These are phyloP conservation scores for Dendrolimus pini DNA, from an alignment of 2,888 invertebrate species.

Conservation along the genomic window DNA sequence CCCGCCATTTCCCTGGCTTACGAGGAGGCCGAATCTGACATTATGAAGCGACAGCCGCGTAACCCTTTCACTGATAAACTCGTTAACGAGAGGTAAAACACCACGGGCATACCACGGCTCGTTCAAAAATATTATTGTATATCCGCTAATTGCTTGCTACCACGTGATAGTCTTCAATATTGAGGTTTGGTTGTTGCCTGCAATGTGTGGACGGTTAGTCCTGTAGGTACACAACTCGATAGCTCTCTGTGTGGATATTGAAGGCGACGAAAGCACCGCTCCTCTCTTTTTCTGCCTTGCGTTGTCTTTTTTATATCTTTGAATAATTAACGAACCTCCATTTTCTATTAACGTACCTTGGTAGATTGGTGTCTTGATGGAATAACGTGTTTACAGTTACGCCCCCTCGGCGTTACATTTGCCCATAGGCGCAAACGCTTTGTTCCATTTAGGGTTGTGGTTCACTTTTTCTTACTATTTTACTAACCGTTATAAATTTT, in stretches of 20 bases:
- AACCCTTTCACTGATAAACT: constrained; percentile 98
- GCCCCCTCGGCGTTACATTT: constrained; percentile 14
- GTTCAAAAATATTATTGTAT: constrained; percentile 65
- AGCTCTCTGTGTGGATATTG: constrained; percentile 51
- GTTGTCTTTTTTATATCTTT: constrained; percentile 60
- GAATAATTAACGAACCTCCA: constrained; percentile 55
- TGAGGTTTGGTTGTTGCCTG: constrained; percentile 71
- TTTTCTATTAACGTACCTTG: constrained; percentile 43
- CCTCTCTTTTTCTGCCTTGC: constrained; percentile 61
- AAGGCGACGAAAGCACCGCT: constrained; percentile 71
- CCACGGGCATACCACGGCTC: constrained; percentile 53
- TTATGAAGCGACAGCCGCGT: constrained; percentile 99
- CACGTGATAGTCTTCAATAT: constrained; percentile 69
- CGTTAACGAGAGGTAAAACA: constrained; percentile 96
- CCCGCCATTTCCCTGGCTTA: constrained; percentile 99
- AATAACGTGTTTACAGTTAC: constrained; percentile 46
- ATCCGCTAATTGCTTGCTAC: constrained; percentile 72
- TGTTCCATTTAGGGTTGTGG: constrained; percentile 48
- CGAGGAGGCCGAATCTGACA: constrained; percentile 98
- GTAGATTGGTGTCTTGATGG: constrained; percentile 64
- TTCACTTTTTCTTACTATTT: constrained; percentile 18
- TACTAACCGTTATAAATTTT: constrained; percentile 34
- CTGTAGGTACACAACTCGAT: constrained; percentile 40
- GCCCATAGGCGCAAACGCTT: constrained; percentile 38
- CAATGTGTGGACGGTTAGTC: constrained; percentile 49